Conservation (phyloP, 2,888 invertebrate genomes). For the Cerastoderma edule region DNA sequence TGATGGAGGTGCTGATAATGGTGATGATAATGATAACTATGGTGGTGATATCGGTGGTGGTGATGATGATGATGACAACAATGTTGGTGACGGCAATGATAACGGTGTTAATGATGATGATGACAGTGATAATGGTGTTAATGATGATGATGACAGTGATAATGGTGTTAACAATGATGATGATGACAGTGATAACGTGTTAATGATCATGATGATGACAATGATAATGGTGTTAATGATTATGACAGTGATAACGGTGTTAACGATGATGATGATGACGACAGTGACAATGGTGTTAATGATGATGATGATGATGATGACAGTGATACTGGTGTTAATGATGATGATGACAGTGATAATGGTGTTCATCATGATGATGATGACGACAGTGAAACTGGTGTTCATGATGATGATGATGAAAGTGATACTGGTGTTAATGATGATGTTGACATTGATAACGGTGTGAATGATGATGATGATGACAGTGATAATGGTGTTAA, state of each 20-base stretch:
- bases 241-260: background rate
- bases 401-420: background rate
- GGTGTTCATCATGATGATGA: background rate
- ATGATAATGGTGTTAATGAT: background rate
- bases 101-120: background rate
- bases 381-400: background rate
- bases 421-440: background rate
- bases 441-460: too few relatives aligned
- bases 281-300: background rate
- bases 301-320: background rate
- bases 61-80: too few relatives aligned
- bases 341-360: background rate
- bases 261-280: background rate
- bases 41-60: too few relatives aligned
- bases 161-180: background rate
- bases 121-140: background rate
- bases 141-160: background rate
- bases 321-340: background rate
- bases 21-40: too few relatives aligned
- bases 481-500: too few relatives aligned
- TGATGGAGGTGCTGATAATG: too few relatives aligned
- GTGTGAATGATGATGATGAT: too few relatives aligned
- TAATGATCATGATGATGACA: background rate
- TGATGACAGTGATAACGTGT: background rate
- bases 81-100: too few relatives aligned